phyloP scores from a whole-genome alignment of 2,797 vertebrate genomes.

The Heteromormyrus szaboi region DNA sequence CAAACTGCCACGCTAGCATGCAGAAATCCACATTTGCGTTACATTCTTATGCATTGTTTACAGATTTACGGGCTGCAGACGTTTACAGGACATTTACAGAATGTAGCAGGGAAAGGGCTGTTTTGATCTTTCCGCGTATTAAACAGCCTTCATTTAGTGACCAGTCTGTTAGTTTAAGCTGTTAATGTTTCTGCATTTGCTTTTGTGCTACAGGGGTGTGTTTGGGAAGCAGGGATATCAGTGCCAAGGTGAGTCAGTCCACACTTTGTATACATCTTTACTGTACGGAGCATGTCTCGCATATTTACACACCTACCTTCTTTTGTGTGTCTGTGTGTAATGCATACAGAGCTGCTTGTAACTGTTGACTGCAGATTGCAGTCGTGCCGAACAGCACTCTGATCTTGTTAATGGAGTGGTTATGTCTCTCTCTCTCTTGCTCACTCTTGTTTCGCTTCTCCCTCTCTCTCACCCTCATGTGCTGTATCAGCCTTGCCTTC shows the following conservation, averaged over 20 bases:
- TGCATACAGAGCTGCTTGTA: background rate
- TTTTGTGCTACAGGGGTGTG: slow-evolving; percentile 78
- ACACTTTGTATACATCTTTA: background rate
- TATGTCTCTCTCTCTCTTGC: background rate
- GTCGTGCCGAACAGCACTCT: background rate
- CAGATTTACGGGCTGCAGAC: background rate
- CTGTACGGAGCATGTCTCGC: background rate
- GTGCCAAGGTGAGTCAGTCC: slow-evolving; percentile 80
- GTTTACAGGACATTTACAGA: too few relatives aligned
- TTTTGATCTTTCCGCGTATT: background rate
- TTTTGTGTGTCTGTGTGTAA: background rate
- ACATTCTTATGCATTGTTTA: background rate
- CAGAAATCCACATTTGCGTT: background rate
- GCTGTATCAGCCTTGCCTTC: background rate
- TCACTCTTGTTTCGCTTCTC: background rate
- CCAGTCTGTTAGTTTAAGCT: background rate
- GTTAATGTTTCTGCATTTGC: slow-evolving; percentile 16
- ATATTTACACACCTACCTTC: background rate
- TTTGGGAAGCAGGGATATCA: slow-evolving; percentile 98
- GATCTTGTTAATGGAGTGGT: background rate
- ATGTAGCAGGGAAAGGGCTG: background rate
- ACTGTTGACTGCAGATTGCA: background rate
- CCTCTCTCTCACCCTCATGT: background rate
- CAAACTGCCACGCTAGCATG: background rate
- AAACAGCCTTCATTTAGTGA: background rate